Base-by-base conservation (phyloP, 1,140 invertebrate genomes). In the Varroa destructor region DNA sequence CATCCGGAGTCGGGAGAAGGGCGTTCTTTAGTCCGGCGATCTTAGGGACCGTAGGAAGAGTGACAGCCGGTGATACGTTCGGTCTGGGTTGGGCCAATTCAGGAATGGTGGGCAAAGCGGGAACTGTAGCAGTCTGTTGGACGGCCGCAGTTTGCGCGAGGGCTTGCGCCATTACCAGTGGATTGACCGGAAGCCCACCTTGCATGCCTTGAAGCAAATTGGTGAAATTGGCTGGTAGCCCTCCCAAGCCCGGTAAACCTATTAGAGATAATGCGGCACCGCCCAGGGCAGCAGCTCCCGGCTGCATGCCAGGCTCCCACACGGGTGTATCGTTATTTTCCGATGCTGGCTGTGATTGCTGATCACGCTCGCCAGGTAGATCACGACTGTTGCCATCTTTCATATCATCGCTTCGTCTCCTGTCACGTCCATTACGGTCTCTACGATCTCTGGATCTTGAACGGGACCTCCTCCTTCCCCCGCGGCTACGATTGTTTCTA, bases 1-100 rank as follows among this genome's bases (percentile, higher is more conserved):
- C 46, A 14, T 67, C 61, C 12, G 61, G 61, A 67, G 61, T 67
- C 46, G 61, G 61, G 40, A 67, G 46, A 67, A 67, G 61, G 61
- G 61, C 40, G 40, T 40, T 46, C 46, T 67, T 67, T 67, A 67
- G 40, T 40, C 61, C 61, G 46, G 61, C 61, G 46, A 67, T 67
- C 40, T 67, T 67, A 1, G 61, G 61, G 40, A 40, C 46, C 10
- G 61, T 40, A 67, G 61, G 61, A 14, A 25, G 46, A 12, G 40
- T 67, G 10, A 67, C 40, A 40, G 61, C 61, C 10, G 61, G 61
- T 8, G 46, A 51, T 43, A 67, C 46, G 12, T 12, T 40, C 1
- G 61, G 14, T 2, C 40, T 10, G 3, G 61, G 2, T 12, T 12
- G 10, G 12, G 46, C 40, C 14, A 67, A 40, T 8, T 67, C 61